Percentiles rank a stretch among this genome's conserved stretches.
Conservation (phyloP, 2,888 invertebrate species). For the Blera fallax region DNA sequence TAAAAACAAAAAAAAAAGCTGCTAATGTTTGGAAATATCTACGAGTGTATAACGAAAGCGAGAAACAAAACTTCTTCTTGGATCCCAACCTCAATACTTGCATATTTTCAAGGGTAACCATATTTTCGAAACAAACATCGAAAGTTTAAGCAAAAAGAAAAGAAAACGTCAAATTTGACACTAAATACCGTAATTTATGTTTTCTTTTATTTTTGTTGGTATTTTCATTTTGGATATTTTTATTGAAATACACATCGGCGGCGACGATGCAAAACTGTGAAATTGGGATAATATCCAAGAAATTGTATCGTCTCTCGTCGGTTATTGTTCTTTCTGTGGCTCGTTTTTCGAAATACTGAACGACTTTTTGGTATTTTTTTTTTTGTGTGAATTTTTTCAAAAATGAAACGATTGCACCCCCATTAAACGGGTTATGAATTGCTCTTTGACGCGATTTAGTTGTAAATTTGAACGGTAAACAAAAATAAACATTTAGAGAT, state of each 20-base stretch:
- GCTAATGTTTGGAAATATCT: neutral
- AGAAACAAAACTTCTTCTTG: neutral
- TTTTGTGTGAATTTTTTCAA: too few relatives aligned
- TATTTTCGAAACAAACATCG: neutral
- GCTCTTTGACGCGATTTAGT: slow-evolving; percentile 44
- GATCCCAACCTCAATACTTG: neutral
- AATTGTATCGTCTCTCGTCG: neutral
- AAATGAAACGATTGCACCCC: slow-evolving; percentile 13
- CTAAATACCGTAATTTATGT: slow-evolving; percentile 38
- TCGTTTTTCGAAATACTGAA: neutral
- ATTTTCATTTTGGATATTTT: neutral
- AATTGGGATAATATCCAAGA: slow-evolving; percentile 31
- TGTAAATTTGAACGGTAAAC: slow-evolving; percentile 39
- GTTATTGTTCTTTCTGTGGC: slow-evolving; percentile 2
- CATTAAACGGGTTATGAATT: slow-evolving; percentile 37
- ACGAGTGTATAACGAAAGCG: neutral
- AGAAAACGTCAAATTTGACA: slow-evolving; percentile 25
- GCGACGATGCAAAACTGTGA: slow-evolving; percentile 35
- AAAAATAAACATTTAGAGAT: slow-evolving; percentile 28
- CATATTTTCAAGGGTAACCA: slow-evolving; percentile 34
- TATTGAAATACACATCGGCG: neutral
- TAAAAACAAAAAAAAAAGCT: neutral
- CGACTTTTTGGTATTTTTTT: too few relatives aligned
- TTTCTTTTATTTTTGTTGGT: neutral
- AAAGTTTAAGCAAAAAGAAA: neutral